phyloP scores from a whole-genome alignment of 2,888 invertebrate genomes.

The Cylindroiulus punctatus region DNA sequence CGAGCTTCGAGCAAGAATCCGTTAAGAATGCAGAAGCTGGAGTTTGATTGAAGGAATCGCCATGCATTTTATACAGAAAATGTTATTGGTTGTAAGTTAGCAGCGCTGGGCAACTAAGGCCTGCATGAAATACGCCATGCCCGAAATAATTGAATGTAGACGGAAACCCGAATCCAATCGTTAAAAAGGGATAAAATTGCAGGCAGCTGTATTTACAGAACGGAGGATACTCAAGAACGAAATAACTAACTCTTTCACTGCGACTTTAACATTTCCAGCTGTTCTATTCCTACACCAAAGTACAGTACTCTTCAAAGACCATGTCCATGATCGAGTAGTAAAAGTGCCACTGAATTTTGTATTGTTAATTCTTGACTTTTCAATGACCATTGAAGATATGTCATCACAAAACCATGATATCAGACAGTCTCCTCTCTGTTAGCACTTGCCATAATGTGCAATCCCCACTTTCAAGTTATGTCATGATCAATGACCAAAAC shows the following conservation, averaged over 20 bases:
- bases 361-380: no score
- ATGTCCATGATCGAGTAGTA: background rate
- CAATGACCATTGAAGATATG: no score
- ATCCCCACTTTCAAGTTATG: no score
- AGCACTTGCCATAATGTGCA: no score
- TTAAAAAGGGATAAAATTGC: slow-evolving; percentile 8
- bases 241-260: background rate
- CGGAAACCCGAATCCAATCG: background rate
- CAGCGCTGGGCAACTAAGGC: no score
- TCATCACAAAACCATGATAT: no score
- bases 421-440: no score
- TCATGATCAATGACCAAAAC: no score
- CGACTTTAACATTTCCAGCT: background rate
- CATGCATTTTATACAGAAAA: no score
- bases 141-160: background rate
- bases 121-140: background rate
- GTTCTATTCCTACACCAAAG: background rate
- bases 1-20: background rate
- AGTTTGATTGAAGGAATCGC: background rate
- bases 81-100: no score
- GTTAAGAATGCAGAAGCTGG: no score
- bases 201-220: background rate
- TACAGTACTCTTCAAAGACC: background rate
- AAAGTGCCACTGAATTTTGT: no score
- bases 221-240: background rate